Evolutionary conservation across 2,113 vertebrate genomes (phyloP), one percentile per base, ranked within the genome.

Genomic region (Urocolius indicus): DNA sequence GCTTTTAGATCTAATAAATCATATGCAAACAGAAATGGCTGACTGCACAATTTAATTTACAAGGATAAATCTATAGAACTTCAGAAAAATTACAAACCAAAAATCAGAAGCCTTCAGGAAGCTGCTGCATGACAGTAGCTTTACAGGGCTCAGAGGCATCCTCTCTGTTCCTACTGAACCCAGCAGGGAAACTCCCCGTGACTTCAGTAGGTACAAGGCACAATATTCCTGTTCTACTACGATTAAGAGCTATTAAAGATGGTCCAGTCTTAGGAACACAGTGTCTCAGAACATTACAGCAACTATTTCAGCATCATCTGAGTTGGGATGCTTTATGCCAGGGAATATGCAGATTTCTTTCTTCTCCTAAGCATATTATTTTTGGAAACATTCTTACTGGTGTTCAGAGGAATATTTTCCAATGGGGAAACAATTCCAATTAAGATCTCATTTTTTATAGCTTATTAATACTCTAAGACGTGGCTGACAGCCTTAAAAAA

Each of bases 381-480:
- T 95, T 91, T 87, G 91, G 94, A 92, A 93, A 78, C 54, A 12
- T 74, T 84, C 77, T 49, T 82, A 45, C 29, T 54, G 8, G 51
- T 6, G 26, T n/a, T 74, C 68, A 65, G 27, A 13, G 84, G 69
- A 95, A 58, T 58, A 23, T 46, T 87, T 87, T 91, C 91, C 81
- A 95, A 32, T 26, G 27, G 66, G 81, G 61, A 41, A 92, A 76
- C 81, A 73, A 62, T 91, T 76, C 89, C 89, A 94, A 72, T 92
- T 87, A 95, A 82, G 69, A 90, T 5, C 45, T 94, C 52, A 36
- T 49, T 80, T 80, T 84, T 89, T n/a, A n/a, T 7, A 36, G 55
- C 78, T 66, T 34, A 91, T 84, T 88, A 94, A 74, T 66, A 75
- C 41, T 79, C 46, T 11, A 45, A 29, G 30, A 77, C 80, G 51